Evolutionary conservation across 2,888 invertebrate species (phyloP), one percentile per base, ranked within the genome.

Genomic region (Diloba caeruleocephala): DNA sequence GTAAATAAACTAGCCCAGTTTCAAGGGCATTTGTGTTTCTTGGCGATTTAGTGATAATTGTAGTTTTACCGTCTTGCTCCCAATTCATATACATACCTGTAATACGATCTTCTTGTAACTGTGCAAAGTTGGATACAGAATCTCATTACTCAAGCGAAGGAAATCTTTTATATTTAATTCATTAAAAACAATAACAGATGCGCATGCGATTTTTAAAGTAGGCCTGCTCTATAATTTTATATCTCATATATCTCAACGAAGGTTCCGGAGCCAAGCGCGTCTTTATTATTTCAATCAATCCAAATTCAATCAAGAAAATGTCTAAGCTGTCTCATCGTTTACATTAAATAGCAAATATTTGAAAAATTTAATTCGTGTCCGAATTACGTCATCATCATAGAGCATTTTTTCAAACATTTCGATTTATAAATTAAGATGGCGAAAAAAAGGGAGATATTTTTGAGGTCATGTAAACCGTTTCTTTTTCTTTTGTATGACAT

Each of bases 1-100:
- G 45, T 56, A 65, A 57, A 57, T 52, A 61, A 55, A 68, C 53
- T 53, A 50, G 48, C 49, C 53, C 29, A 50, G 54, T 59, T 70
- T 60, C 54, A 50, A 51, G 49, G 45, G 59, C 44, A 67, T 51
- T 56, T 48, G 41, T 51, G 44, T 52, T 55, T 33, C 44, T 71
- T 63, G 37, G 38, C 53, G 43, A 37, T 53, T 46, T 34, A 28
- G 33, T 44, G 49, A 19, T 52, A 69, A 64, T 64, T 67, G 39
- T 53, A 31, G 17, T 29, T 48, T 56, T 43, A 59, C 45, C 15
- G 28, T 28, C 42, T 39, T 34, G 53, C 25, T 52, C 53, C 23
- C 19, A 65, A 65, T 52, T 51, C 10, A 14, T 10, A 19, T 19
- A 7, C 21, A 21, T 21, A 21, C 6, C 2, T 39, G 19, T 25